Evolutionary conservation across 2,888 invertebrate genomes (phyloP).

Genomic region (Cephus runcator): DNA sequence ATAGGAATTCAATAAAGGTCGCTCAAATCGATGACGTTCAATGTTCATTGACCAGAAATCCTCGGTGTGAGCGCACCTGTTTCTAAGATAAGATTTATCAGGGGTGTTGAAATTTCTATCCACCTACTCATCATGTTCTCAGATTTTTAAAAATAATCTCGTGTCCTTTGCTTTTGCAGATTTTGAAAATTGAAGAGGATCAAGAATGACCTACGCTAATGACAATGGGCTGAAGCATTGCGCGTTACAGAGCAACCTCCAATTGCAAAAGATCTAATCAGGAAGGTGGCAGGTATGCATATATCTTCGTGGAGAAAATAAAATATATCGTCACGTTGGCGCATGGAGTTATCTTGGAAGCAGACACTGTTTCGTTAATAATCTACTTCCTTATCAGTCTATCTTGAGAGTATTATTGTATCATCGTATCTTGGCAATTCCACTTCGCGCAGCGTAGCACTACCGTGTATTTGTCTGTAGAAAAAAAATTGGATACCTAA

Average conservation of each 20-base stretch:
- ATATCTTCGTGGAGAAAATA: background rate
- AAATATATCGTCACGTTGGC: background rate
- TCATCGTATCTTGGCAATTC: background rate
- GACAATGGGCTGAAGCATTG: conserved; percentile 58
- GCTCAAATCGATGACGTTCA: conserved; percentile 18
- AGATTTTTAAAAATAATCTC: background rate
- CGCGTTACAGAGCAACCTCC: conserved; percentile 15
- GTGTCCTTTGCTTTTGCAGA: background rate
- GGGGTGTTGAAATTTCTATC: background rate
- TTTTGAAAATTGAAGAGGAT: conserved; percentile 24
- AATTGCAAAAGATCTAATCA: conserved; percentile 7
- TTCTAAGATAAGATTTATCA: background rate
- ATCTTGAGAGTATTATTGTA: background rate
- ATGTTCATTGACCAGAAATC: background rate
- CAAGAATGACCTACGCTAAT: conserved; percentile 37
- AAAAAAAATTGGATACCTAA: background rate
- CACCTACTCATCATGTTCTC: background rate
- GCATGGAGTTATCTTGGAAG: background rate
- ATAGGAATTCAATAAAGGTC: conserved; percentile 19
- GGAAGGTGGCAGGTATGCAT: background rate
- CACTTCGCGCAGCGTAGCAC: background rate
- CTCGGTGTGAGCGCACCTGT: background rate
- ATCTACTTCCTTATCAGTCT: background rate
- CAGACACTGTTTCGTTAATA: background rate
- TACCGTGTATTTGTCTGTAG: background rate